These are phyloP conservation scores for Pongo pygmaeus DNA, from an alignment of 2,113 vertebrate genomes.

Conservation along the genomic window DNA sequence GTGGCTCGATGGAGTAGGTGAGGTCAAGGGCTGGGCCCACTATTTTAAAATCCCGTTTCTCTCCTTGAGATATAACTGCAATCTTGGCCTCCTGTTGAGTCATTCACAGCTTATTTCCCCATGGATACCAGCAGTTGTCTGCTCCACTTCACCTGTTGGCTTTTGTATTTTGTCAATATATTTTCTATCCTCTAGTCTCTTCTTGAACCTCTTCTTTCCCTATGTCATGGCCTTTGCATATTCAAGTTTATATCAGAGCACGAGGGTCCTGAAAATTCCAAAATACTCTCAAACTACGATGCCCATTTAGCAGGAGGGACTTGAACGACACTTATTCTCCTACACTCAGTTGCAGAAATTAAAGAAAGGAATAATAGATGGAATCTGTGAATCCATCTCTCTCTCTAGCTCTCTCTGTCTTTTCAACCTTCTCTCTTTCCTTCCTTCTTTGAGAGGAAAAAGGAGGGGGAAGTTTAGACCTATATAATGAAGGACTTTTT, in stretches of 20 bases:
- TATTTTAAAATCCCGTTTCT: background rate
- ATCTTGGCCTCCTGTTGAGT: background rate
- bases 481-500: background rate
- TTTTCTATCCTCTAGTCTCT: background rate
- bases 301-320: background rate
- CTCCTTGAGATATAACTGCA: background rate
- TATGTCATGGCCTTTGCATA: background rate
- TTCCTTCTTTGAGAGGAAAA: background rate
- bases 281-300: background rate
- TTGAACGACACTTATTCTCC: background rate
- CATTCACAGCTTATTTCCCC: background rate
- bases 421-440: background rate
- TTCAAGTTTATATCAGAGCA: background rate
- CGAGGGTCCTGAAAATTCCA: background rate
- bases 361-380: background rate
- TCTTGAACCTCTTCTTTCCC: background rate
- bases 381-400: background rate
- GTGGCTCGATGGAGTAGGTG: too few relatives aligned
- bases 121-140: background rate
- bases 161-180: background rate
- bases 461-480: accelerated
- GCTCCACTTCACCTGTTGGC: background rate
- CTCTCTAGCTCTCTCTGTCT: background rate
- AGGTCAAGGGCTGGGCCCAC: background rate
- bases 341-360: background rate